Conservation (phyloP, 2,888 invertebrate species). For the Busseola fusca region DNA sequence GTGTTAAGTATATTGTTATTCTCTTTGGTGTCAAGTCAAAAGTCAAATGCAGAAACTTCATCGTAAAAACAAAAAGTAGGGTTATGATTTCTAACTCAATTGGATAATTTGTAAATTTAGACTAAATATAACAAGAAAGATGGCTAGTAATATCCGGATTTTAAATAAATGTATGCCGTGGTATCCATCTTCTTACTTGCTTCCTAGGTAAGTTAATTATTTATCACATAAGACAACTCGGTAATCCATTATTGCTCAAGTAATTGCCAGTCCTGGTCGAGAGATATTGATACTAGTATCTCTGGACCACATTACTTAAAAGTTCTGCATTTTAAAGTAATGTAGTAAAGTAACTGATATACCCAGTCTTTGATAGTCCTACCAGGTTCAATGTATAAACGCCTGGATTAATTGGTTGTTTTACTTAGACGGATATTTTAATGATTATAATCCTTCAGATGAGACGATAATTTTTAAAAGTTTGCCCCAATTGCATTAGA, state of each 20-base stretch:
- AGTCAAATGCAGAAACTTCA: neutral
- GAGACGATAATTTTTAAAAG: neutral
- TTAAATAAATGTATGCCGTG: slow-evolving; percentile 56
- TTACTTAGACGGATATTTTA: neutral
- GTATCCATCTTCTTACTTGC: slow-evolving; percentile 25
- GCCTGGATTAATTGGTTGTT: neutral
- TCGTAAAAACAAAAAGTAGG: slow-evolving; percentile 25
- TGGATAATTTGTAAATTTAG: slow-evolving; percentile 12
- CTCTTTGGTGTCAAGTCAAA: neutral
- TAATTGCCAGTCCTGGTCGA: neutral
- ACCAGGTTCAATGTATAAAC: neutral
- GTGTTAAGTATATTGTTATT: too few species aligned
- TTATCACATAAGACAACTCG: neutral
- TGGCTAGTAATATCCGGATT: slow-evolving; percentile 63
- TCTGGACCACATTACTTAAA: too few species aligned
- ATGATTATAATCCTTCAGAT: neutral
- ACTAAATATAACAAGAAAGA: slow-evolving; percentile 37
- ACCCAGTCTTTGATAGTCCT: neutral
- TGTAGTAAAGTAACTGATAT: neutral
- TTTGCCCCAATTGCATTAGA: neutral
- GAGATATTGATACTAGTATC: neutral
- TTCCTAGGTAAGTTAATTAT: slow-evolving; percentile 45
- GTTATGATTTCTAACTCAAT: slow-evolving; percentile 19
- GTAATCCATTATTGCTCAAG: neutral
- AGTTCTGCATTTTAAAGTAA: too few species aligned